These are phyloP conservation scores for Rhinolophus ferrumequinum DNA, from an alignment of 2,113 vertebrate genomes.

Conservation along the genomic window DNA sequence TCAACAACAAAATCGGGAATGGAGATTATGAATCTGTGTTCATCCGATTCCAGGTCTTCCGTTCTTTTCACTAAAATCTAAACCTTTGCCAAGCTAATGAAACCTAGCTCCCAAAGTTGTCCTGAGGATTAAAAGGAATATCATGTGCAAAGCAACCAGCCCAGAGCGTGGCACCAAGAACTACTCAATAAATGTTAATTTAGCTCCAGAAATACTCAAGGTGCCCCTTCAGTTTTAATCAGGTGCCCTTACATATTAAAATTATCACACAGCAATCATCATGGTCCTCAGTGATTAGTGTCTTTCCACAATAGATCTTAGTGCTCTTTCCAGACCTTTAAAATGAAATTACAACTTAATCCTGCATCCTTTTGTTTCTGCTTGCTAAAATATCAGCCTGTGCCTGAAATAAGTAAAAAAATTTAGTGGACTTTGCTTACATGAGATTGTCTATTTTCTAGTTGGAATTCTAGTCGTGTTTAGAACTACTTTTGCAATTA, in stretches of 20 bases:
- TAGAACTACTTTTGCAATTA: neutral
- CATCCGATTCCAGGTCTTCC: neutral
- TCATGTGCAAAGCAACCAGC: neutral
- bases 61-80: slow-evolving; percentile 5
- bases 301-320: slow-evolving; percentile 37
- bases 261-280: slow-evolving; percentile 73
- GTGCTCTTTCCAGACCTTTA: slow-evolving; percentile 73
- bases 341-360: slow-evolving; percentile 74
- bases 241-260: slow-evolving; percentile 73
- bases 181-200: slow-evolving; percentile 58
- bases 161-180: neutral
- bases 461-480: neutral
- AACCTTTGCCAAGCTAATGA: slow-evolving; percentile 38
- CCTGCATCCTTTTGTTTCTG: slow-evolving; percentile 14
- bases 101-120: slow-evolving; percentile 32
- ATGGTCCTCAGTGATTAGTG: slow-evolving; percentile 66
- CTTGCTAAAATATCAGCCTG: slow-evolving; percentile 21
- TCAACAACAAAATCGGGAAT: neutral
- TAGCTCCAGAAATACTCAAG: slow-evolving; percentile 51
- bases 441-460: neutral
- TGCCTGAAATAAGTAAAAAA: neutral
- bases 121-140: slow-evolving; percentile 43
- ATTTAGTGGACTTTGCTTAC: neutral
- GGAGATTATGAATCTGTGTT: neutral
- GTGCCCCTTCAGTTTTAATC: slow-evolving; percentile 75